Percentiles rank a stretch among this genome's conserved stretches.
Evolutionary conservation across 2,888 invertebrate genomes (phyloP).

Genomic region (Platypus cylindrus): DNA sequence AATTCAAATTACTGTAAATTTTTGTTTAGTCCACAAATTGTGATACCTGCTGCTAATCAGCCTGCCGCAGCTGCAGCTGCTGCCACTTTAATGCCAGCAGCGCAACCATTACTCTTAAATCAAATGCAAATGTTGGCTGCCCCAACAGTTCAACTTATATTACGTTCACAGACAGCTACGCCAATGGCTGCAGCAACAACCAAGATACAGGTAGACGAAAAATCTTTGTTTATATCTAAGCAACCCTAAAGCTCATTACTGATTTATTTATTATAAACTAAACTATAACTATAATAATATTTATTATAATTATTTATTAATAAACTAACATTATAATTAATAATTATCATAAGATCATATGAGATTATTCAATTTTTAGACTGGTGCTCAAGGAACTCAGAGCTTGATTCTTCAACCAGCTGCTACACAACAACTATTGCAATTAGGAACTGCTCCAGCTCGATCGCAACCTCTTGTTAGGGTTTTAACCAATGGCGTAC

Average conservation of each 20-base stretch:
- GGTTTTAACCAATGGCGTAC: constrained; percentile 44
- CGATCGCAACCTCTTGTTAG: constrained; percentile 37
- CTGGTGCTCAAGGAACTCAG: constrained; percentile 29
- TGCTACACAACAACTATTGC: constrained; percentile 25
- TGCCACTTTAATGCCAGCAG: constrained; percentile 33
- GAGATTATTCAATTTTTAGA: constrained; percentile 9
- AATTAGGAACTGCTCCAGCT: constrained; percentile 28
- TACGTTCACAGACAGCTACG: constrained; percentile 45
- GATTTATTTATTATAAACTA: too few relatives aligned
- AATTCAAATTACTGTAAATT: not conserved
- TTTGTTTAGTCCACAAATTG: constrained; percentile 31
- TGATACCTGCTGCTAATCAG: constrained; percentile 30
- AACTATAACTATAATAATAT: not conserved
- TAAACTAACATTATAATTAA: constrained; percentile 6
- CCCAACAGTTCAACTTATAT: constrained; percentile 57
- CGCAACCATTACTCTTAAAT: constrained; percentile 32
- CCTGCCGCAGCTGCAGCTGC: constrained; percentile 16
- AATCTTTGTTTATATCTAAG: too few relatives aligned
- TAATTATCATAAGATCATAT: too few relatives aligned
- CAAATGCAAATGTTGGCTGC: constrained; percentile 38
- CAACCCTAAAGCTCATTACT: too few relatives aligned
- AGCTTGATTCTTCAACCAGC: constrained; percentile 32
- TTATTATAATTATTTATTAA: not conserved
- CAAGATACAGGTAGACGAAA: constrained; percentile 14
- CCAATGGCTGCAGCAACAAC: constrained; percentile 8